phyloP scores from a whole-genome alignment of 2,888 invertebrate species.

The Cynaeus angustus region DNA sequence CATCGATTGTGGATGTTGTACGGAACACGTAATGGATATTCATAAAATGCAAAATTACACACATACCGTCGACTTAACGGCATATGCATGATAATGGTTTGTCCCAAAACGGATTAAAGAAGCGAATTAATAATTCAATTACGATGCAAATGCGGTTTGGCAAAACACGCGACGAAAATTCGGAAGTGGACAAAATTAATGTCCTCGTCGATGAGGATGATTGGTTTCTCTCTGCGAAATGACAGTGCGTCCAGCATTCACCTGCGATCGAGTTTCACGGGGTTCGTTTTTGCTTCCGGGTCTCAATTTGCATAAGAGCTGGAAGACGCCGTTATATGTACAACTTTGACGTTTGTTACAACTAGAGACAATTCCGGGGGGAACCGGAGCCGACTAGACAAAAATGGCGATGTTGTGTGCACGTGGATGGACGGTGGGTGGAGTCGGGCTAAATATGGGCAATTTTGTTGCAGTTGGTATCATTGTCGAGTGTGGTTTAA shows the following conservation, averaged over 20 bases:
- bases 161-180: conserved; percentile 51
- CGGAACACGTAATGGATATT: conserved; percentile 36
- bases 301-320: conserved; percentile 33
- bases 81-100: conserved; percentile 45
- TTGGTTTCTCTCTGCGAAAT: conserved; percentile 20
- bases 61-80: conserved; percentile 45
- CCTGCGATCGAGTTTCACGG: conserved; percentile 33
- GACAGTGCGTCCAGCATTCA: conserved; percentile 26
- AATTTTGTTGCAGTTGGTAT: conserved; percentile 40
- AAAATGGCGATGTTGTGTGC: conserved; percentile 43
- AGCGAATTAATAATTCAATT: conserved; percentile 52
- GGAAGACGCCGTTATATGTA: conserved; percentile 6
- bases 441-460: conserved; percentile 37
- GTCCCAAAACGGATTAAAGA: conserved; percentile 47
- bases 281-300: conserved; percentile 38
- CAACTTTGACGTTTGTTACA: not conserved
- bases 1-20: conserved; percentile 12
- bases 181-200: conserved; percentile 44
- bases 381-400: conserved; percentile 19
- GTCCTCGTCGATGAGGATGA: conserved; percentile 26
- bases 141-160: conserved; percentile 52
- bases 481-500: conserved; percentile 33
- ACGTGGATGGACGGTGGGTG: conserved; percentile 37
- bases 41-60: conserved; percentile 46
- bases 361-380: conserved; percentile 16